These are phyloP conservation scores for Cantharis nigra DNA, from an alignment of 2,888 invertebrate species.

Conservation along the genomic window DNA sequence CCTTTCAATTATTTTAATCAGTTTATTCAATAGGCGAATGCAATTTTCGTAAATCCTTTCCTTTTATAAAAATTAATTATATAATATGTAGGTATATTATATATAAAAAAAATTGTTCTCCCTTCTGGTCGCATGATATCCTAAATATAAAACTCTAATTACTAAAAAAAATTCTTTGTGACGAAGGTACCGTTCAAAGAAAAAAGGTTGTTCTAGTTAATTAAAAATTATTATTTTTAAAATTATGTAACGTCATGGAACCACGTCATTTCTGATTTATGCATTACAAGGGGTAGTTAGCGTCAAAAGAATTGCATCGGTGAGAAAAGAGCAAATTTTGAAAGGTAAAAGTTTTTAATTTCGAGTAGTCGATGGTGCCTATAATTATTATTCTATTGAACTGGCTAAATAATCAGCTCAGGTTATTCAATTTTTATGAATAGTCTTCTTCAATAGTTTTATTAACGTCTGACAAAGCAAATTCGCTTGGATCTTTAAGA, in stretches of 20 bases:
- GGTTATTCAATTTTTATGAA: conserved; percentile 8
- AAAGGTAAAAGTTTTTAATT: neutral
- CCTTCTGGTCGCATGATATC: neutral
- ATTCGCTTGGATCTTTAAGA: conserved; percentile 14
- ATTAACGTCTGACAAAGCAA: conserved; percentile 6
- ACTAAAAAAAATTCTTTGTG: neutral
- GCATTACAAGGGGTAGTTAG: neutral
- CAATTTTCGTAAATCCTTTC: neutral
- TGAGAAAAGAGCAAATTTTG: neutral
- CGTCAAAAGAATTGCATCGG: neutral
- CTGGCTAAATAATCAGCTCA: conserved; percentile 6
- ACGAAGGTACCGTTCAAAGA: neutral
- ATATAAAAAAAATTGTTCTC: neutral
- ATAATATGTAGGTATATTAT: no score
- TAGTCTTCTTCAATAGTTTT: neutral
- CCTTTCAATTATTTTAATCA: neutral
- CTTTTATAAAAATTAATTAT: neutral
- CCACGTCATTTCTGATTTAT: neutral
- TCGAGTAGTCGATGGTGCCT: neutral
- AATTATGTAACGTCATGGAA: neutral
- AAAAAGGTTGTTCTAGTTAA: neutral
- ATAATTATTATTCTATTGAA: neutral
- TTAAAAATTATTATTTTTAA: neutral
- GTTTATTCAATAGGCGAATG: neutral
- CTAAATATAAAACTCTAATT: neutral